Conservation (phyloP, 2,888 invertebrate species). For the Altica lythri region DNA sequence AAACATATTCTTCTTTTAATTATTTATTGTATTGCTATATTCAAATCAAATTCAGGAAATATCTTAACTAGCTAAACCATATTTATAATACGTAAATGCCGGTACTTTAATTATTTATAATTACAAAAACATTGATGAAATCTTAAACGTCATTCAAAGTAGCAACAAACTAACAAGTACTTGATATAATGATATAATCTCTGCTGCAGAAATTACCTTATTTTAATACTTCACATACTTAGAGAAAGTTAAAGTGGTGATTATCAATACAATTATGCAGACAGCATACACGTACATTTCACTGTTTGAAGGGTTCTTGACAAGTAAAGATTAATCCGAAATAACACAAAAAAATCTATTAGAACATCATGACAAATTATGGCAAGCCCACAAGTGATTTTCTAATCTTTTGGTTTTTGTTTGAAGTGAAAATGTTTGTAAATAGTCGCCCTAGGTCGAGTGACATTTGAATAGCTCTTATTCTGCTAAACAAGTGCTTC, state of each 20-base stretch:
- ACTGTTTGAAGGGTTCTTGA: constrained; percentile 4
- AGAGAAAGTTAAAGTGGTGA: constrained; percentile 5
- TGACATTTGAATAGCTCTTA: background rate
- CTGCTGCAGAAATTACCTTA: background rate
- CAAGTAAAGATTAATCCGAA: background rate
- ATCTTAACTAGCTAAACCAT: too few relatives aligned
- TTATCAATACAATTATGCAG: constrained; percentile 7
- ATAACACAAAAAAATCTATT: background rate
- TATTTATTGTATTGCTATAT: too few relatives aligned
- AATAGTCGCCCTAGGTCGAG: background rate
- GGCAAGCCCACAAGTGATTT: background rate
- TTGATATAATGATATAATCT: constrained; percentile 5
- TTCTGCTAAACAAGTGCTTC: too few relatives aligned
- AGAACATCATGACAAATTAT: constrained; percentile 4
- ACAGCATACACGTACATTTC: constrained; percentile 3
- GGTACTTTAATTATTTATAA: too few relatives aligned
- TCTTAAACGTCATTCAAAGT: too few relatives aligned
- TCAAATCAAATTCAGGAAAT: too few relatives aligned
- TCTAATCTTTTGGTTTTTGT: background rate
- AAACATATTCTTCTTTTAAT: too few relatives aligned
- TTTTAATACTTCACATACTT: background rate
- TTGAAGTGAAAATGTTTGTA: background rate
- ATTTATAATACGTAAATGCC: too few relatives aligned
- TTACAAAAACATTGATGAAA: too few relatives aligned
- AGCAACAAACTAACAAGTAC: too few relatives aligned